Evolutionary conservation across 2,888 invertebrate genomes (phyloP).

Genomic region (Oscheius sp.): DNA sequence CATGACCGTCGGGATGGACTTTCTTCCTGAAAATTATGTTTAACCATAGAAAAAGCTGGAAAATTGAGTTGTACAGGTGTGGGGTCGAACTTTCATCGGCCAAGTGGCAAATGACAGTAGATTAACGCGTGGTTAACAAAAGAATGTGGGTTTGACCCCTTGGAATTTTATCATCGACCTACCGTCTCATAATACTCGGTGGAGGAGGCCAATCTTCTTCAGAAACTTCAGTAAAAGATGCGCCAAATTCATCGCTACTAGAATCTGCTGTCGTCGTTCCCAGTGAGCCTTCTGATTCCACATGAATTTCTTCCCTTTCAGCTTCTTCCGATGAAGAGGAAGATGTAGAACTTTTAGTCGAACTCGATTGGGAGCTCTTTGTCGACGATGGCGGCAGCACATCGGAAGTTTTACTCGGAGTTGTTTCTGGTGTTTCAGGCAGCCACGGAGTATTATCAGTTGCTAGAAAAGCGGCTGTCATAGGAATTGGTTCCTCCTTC

Average conservation of each 20-base stretch:
- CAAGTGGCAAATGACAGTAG: too few relatives aligned
- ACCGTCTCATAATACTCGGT: constrained; percentile 11
- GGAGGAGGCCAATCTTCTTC: constrained; percentile 32
- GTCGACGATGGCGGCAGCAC: constrained; percentile 1
- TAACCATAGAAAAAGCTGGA: too few relatives aligned
- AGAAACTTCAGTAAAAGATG: neutral
- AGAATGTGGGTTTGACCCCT: too few relatives aligned
- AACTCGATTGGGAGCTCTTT: constrained; percentile 6
- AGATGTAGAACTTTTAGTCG: constrained; percentile 9
- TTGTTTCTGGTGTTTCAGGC: constrained; percentile 1
- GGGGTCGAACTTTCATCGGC: too few relatives aligned
- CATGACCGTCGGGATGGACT: constrained; percentile 28
- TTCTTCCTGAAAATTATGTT: constrained; percentile 10
- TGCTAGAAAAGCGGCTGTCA: constrained; percentile 5
- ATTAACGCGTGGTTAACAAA: too few relatives aligned
- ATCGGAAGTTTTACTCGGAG: constrained; percentile 6
- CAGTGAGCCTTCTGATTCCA: constrained; percentile 11
- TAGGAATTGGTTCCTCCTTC: neutral
- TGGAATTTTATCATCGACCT: too few relatives aligned
- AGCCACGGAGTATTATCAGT: constrained; percentile 11
- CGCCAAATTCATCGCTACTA: neutral
- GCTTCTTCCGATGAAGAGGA: neutral
- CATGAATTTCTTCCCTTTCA: neutral
- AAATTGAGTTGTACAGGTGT: too few relatives aligned
- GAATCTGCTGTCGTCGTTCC: neutral